Evolutionary conservation across 2,888 invertebrate species (phyloP).

Genomic region (Andrena bucephala): DNA sequence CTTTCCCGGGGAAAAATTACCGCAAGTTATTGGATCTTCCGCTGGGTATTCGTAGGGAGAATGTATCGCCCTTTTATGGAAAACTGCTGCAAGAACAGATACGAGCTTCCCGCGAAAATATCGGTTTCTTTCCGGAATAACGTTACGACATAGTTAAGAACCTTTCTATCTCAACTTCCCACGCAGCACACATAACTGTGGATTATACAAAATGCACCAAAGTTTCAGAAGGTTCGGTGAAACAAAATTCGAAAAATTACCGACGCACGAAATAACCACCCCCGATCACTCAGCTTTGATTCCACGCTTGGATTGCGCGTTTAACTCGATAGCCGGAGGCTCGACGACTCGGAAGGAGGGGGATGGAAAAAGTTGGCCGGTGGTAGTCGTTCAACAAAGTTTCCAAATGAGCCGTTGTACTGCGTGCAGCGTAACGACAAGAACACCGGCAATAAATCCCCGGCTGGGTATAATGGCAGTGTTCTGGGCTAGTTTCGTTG

Average conservation of each 20-base stretch:
- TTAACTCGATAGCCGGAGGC: not conserved
- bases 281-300: not conserved
- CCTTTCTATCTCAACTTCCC: not conserved
- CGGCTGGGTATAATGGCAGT: constrained; percentile 67
- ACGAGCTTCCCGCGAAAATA: not conserved
- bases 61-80: not conserved
- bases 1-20: constrained; percentile 8
- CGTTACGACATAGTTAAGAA: not conserved
- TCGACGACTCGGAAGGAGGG: not conserved
- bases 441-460: constrained; percentile 77
- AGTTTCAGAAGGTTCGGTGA: not conserved
- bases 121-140: not conserved
- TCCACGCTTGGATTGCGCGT: not conserved
- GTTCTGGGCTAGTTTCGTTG: constrained; percentile 44
- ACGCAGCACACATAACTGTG: not conserved
- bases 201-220: not conserved
- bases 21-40: constrained; percentile 1
- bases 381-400: constrained; percentile 60
- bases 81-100: not conserved
- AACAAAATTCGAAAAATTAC: not conserved
- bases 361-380: not conserved
- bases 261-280: not conserved
- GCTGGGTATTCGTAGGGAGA: not conserved
- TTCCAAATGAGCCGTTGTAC: constrained; percentile 75
- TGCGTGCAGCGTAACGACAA: constrained; percentile 60